phyloP scores from a whole-genome alignment of 2,888 invertebrate species.

The Lasiommata megera region DNA sequence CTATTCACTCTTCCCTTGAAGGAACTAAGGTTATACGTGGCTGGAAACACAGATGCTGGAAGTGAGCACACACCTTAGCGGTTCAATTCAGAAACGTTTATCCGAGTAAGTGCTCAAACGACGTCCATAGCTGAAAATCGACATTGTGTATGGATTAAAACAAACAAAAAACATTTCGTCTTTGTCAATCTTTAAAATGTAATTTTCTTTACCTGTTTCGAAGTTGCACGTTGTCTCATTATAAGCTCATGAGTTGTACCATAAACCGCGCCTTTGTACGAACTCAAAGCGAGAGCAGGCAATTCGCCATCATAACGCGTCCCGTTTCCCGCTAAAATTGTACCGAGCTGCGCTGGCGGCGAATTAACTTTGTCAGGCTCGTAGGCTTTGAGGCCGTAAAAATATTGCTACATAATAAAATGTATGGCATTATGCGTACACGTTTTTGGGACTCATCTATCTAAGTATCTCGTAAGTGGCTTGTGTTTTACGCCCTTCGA shows the following conservation, averaged over 20 bases:
- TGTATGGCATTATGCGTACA: conserved; percentile 40
- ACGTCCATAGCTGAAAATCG: too few species aligned
- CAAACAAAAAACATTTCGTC: too few species aligned
- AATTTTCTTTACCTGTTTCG: too few species aligned
- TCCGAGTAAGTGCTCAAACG: too few species aligned
- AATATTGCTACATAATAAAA: conserved; percentile 55
- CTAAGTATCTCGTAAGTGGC: conserved; percentile 29
- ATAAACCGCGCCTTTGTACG: conserved; percentile 37
- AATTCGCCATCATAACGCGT: conserved; percentile 67
- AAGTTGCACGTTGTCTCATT: conserved; percentile 12
- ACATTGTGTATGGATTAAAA: too few species aligned
- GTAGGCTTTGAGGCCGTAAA: conserved; percentile 46
- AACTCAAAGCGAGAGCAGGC: conserved; percentile 52
- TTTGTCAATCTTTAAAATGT: too few species aligned
- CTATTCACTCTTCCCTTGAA: too few species aligned
- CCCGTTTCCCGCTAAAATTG: conserved; percentile 56
- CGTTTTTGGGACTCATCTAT: conserved; percentile 26
- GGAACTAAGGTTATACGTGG: too few species aligned
- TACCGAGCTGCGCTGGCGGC: conserved; percentile 48
- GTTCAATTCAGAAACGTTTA: too few species aligned
- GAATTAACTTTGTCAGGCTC: conserved; percentile 55
- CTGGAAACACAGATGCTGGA: too few species aligned
- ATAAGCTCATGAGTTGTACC: conserved; percentile 37
- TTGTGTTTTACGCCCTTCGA: conserved; percentile 9
- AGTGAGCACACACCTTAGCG: too few species aligned